phyloP scores from a whole-genome alignment of 2,888 invertebrate genomes.

The Norana najaformis region DNA sequence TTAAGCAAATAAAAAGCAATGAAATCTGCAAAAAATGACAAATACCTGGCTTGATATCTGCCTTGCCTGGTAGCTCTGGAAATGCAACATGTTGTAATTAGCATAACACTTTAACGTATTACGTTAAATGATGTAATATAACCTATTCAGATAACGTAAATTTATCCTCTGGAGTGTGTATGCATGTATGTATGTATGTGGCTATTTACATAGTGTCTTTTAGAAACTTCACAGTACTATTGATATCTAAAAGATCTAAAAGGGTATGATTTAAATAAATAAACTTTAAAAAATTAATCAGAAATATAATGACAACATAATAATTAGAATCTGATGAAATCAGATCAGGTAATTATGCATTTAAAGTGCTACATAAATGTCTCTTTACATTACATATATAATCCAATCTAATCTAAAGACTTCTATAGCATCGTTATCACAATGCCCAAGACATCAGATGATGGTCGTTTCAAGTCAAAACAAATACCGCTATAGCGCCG shows the following conservation, averaged over 20 bases:
- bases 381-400: not conserved
- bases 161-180: not conserved
- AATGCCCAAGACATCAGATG: too few species aligned
- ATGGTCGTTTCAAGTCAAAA: too few species aligned
- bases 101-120: not conserved
- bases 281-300: not conserved
- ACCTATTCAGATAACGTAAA: too few species aligned
- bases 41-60: conserved; percentile 3
- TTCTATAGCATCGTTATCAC: too few species aligned
- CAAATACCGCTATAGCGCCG: too few species aligned
- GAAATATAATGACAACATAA: not conserved
- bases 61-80: not conserved
- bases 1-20: not conserved
- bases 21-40: not conserved
- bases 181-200: not conserved
- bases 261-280: not conserved
- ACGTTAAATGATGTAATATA: not conserved
- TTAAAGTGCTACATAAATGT: not conserved
- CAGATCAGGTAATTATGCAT: not conserved
- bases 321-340: not conserved
- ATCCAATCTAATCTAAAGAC: too few species aligned
- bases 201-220: not conserved
- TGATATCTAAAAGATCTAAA: not conserved
- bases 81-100: not conserved
- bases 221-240: not conserved